Conservation (phyloP, 2,888 invertebrate species). For the Campopleginae sp. region DNA sequence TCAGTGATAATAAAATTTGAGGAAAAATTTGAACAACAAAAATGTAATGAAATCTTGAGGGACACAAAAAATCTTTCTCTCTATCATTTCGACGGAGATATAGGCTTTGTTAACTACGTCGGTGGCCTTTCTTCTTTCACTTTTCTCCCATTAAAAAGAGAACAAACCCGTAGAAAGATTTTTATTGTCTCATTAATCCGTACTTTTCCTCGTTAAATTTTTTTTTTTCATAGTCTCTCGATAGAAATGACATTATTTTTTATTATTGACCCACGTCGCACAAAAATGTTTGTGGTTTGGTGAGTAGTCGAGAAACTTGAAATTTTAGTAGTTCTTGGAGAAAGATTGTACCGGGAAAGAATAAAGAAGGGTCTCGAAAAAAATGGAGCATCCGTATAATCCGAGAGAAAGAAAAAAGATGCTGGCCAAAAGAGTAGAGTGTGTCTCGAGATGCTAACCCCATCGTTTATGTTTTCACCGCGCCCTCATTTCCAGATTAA, state of each 20-base stretch:
- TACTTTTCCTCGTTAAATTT: constrained; percentile 23
- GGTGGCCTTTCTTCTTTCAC: constrained; percentile 34
- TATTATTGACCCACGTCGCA: constrained; percentile 20
- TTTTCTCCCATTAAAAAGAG: constrained; percentile 15
- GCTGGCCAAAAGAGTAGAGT: constrained; percentile 25
- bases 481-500: constrained; percentile 75
- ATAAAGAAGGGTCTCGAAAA: constrained; percentile 51
- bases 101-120: constrained; percentile 3
- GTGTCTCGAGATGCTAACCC: constrained; percentile 64
- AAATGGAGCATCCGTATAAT: constrained; percentile 64
- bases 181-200: constrained; percentile 50
- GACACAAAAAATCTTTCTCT: neutral
- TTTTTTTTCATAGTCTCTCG: constrained; percentile 22
- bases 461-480: constrained; percentile 72
- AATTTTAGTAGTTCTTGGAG: constrained; percentile 45
- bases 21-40: neutral
- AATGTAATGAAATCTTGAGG: neutral
- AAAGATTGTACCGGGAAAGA: constrained; percentile 48
- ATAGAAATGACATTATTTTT: constrained; percentile 47
- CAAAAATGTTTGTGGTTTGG: constrained; percentile 42
- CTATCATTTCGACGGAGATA: neutral
- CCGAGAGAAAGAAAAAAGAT: constrained; percentile 45
- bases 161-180: constrained; percentile 39
- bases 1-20: neutral
- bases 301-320: constrained; percentile 1